Conservation (phyloP, 2,113 vertebrate species). For the Gymnarchus niloticus region DNA sequence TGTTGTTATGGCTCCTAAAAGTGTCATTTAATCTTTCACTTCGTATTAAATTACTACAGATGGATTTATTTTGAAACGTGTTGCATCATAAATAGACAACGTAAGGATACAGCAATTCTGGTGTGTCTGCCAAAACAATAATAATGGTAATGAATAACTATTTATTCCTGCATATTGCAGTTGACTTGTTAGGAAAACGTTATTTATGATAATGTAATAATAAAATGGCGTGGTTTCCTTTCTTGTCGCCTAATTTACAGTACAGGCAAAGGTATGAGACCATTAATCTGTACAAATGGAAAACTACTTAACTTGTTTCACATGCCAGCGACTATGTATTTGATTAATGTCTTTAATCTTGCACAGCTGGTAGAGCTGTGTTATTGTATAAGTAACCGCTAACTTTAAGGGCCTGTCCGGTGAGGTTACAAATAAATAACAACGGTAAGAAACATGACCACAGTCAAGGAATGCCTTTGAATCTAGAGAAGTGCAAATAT, state of each 20-base stretch:
- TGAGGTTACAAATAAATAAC: background rate
- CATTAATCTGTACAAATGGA: conserved; percentile 23
- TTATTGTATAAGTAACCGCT: conserved; percentile 21
- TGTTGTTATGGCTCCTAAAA: background rate
- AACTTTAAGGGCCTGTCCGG: background rate
- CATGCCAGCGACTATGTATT: conserved; percentile 10
- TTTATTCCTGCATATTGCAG: background rate
- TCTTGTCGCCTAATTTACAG: conserved; percentile 21
- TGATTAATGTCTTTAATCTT: conserved; percentile 24
- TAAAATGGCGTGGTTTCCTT: conserved; percentile 27
- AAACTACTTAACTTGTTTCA: conserved; percentile 22
- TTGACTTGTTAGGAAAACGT: conserved; percentile 40
- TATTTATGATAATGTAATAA: conserved; percentile 69
- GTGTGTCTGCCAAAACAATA: background rate
- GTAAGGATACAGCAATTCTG: conserved; percentile 46
- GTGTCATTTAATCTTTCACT: conserved; percentile 5
- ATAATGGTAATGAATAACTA: background rate
- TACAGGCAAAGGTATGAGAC: background rate
- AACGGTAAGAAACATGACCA: background rate
- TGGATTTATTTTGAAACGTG: background rate
- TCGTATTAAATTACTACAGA: conserved; percentile 2
- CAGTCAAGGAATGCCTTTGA: background rate
- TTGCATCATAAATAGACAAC: conserved; percentile 50
- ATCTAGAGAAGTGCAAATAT: background rate
- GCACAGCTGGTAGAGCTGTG: conserved; percentile 10